Percentiles rank a stretch among this genome's conserved stretches.
Conservation (phyloP, 2,113 vertebrate genomes). For the Ictidomys tridecemlineatus region DNA sequence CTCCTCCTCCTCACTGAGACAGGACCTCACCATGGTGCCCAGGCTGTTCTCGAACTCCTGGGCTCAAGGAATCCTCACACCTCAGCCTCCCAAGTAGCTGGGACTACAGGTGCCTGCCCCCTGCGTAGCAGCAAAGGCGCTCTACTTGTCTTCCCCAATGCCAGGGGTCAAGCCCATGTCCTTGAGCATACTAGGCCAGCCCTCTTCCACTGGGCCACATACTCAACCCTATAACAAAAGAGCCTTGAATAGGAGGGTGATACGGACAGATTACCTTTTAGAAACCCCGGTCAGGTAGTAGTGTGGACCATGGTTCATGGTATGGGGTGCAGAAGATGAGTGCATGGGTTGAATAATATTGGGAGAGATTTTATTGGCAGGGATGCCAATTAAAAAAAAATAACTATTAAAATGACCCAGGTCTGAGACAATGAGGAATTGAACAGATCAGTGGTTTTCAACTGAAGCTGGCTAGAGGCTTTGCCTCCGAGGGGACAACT, state of each 20-base stretch:
- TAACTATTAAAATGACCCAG: not conserved
- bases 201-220: too few relatives aligned
- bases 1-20: too few relatives aligned
- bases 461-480: not conserved
- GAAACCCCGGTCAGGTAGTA: not conserved
- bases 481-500: not conserved
- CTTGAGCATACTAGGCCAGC: too few relatives aligned
- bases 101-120: too few relatives aligned
- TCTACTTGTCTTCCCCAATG: too few relatives aligned
- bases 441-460: not conserved
- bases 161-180: too few relatives aligned
- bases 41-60: too few relatives aligned
- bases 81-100: too few relatives aligned
- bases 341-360: not conserved
- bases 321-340: not conserved
- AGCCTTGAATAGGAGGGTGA: not conserved
- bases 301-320: not conserved
- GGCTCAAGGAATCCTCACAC: too few relatives aligned
- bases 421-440: not conserved
- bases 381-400: not conserved
- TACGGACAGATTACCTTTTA: not conserved
- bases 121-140: too few relatives aligned
- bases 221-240: too few relatives aligned
- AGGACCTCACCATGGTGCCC: too few relatives aligned
- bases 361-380: not conserved